Base-by-base conservation (phyloP, 2,113 vertebrate genomes). In the Ploceus nigricollis region DNA sequence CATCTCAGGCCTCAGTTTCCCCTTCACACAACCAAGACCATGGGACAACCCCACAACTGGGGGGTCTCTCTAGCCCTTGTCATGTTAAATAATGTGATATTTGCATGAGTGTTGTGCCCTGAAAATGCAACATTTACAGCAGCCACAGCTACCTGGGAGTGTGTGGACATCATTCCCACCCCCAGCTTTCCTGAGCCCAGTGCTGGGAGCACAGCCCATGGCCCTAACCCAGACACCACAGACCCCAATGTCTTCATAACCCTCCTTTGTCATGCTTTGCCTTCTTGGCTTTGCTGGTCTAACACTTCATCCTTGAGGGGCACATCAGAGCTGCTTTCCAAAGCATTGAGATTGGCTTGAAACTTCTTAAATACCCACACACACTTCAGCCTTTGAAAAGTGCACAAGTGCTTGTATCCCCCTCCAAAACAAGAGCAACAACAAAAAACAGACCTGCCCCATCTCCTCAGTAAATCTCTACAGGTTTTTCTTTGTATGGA, bases 321-420 rank as follows among this genome's bases (percentile, higher is more conserved):
- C 31, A 50, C 9, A 2, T 2, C 28, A 54, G 21, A 85, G 22
- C 7, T 57, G 2, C 37, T 81, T 56, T 14, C 14, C 75, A 61
- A 5, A 57, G 28, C 33, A 33, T 0, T 20, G 28, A 61, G 15
- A 6, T 19, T 61, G 39, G n/a, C 13, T 22, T 58, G 3, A 13
- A 50, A 35, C 18, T 24, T 33, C 48, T 69, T 65, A 37, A 89
- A 78, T 18, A 24, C 37, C 45, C 8, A 54, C 33, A 50, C 28
- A 54, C 8, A 17, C 10, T 69, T 60, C 2, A 56, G 7, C 23
- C 17, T 53, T 50, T 9, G 35, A 9, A 50, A 87, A 65, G 23
- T 1, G 15, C 5, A 42, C 18, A 11, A 0, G 2, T 13, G 39
- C 2, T n/a, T 79, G 10, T 19, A 39, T 5, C 3, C 13, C 4